Base-by-base conservation (phyloP, 2,113 vertebrate species). In the Sialia sialis region DNA sequence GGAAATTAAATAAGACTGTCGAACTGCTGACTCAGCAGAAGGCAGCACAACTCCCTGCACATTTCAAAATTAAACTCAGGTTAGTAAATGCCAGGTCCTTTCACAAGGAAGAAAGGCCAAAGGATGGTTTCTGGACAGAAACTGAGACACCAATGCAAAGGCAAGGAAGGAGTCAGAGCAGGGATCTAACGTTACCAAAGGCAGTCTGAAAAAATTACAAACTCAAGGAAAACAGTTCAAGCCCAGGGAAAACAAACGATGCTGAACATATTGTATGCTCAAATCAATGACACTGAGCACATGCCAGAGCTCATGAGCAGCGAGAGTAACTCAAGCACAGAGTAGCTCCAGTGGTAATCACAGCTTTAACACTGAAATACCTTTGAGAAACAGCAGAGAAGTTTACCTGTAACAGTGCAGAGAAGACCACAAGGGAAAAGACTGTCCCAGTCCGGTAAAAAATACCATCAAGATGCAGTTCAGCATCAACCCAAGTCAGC, bases 11-110 rank as follows among this genome's bases (percentile, higher is more conserved):
- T 69, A 85, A 75, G 54, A n/a, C 43, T 41, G 48, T n/a, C 6
- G 72, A 93, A 93, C 8, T 59, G 68, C 52, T 96, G 82, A 90
- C 59, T 96, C 78, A 92, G 95, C 92, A 86, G 60, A 90, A 84
- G 46, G 58, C 36, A 63, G n/a, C 48, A 87, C 62, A 95, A 39
- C 41, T 51, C 49, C 77, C 78, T 66, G 84, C 41, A 51, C 29
- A 70, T 56, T 91, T 79, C 34, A 73, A 52, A 75, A 85, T 73
- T 56, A 84, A 87, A 89, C 62, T 51, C 59, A 39, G 43, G 52
- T 78, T 79, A 59, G 52, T 67, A 72, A 81, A 80, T 32, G 39
- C 68, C 87, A 91, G 72, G 81, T 56, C 36, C 39, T 83, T 84
- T 90, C 72, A 64, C 1, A 0, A 83, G 44, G 16, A 78, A 94